These are phyloP conservation scores for Lottia scabra DNA, from an alignment of 2,888 invertebrate species.

Conservation along the genomic window DNA sequence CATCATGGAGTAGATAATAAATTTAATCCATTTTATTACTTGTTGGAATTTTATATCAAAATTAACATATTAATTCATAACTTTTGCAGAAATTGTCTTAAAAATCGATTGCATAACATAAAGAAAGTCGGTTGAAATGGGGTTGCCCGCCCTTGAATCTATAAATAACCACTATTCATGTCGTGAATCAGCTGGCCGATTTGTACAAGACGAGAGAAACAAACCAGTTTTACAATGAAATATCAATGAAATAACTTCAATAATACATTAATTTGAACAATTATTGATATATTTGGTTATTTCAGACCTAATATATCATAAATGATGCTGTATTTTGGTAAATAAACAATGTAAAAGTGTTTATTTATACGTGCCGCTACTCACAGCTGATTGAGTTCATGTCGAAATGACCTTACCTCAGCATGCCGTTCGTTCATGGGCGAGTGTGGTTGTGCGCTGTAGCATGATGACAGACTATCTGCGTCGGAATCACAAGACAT, in stretches of 20 bases:
- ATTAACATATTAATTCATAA: no score
- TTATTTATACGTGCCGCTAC: constrained; percentile 5
- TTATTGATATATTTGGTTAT: no score
- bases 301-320: no score
- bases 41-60: no score
- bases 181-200: constrained; percentile 4
- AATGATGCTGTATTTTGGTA: no score
- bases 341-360: neutral
- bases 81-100: no score
- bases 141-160: neutral
- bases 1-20: no score
- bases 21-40: no score
- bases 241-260: no score
- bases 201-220: neutral
- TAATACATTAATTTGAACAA: no score
- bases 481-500: neutral
- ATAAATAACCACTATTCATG: neutral
- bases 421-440: constrained; percentile 1
- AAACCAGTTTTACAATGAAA: no score
- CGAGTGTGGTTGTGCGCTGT: neutral
- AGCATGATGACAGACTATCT: neutral
- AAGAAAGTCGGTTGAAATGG: neutral
- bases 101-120: neutral
- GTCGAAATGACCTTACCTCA: constrained; percentile 15
- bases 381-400: constrained; percentile 20